Percentiles rank a stretch among this genome's conserved stretches.
Conservation (phyloP, 2,888 invertebrate species). For the Clistopyga incitator region DNA sequence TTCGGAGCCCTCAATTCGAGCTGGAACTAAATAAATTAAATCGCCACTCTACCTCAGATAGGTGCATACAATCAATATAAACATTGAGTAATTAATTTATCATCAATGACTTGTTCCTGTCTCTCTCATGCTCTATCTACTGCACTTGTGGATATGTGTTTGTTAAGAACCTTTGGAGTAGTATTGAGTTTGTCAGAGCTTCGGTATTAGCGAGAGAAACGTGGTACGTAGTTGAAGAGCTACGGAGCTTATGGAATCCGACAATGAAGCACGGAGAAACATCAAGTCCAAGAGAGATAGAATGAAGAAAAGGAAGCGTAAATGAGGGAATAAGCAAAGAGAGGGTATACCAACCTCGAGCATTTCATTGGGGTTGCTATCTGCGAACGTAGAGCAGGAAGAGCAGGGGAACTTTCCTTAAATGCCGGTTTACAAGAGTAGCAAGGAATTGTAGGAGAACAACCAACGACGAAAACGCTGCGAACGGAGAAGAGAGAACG, state of each 20-base stretch:
- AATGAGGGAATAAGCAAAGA: constrained; percentile 27
- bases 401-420: constrained; percentile 57
- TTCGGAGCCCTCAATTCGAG: background rate
- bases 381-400: constrained; percentile 11
- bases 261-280: background rate
- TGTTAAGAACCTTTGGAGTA: constrained; percentile 32
- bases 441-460: constrained; percentile 52
- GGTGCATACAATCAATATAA: background rate
- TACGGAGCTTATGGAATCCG: background rate
- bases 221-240: constrained; percentile 7
- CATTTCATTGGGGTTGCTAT: background rate
- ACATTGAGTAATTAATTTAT: constrained; percentile 29
- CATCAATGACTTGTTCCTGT: constrained; percentile 37
- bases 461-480: constrained; percentile 15
- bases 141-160: background rate
- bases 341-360: background rate
- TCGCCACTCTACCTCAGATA: background rate
- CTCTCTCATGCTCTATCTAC: background rate
- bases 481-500: constrained; percentile 17
- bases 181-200: constrained; percentile 37
- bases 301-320: background rate
- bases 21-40: background rate
- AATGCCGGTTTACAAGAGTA: constrained; percentile 60
- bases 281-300: constrained; percentile 4
- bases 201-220: constrained; percentile 2